phyloP scores from a whole-genome alignment of 2,113 vertebrate species.

The Psilopsiagon aurifrons region DNA sequence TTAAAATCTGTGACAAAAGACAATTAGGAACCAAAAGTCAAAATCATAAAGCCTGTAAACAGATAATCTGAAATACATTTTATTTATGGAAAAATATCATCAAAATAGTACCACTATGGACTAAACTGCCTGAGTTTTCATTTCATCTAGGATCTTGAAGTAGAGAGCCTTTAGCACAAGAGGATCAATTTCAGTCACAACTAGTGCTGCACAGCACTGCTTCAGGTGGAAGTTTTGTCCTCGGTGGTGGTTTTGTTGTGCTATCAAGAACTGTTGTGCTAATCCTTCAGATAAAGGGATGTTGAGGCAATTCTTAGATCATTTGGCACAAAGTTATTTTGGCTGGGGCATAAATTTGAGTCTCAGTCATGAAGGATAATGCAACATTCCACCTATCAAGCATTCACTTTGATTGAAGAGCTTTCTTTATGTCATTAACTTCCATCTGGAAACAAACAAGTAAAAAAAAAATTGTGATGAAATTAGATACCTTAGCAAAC shows the following conservation, averaged over 20 bases:
- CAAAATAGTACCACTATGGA: conserved; percentile 91
- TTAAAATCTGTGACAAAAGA: conserved; percentile 81
- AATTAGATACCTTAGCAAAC: neutral
- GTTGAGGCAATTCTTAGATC: conserved; percentile 81
- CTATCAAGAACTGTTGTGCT: conserved; percentile 82
- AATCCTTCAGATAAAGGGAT: conserved; percentile 77
- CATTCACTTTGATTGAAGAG: conserved; percentile 90
- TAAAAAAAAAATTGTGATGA: neutral
- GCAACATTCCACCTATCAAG: conserved; percentile 71
- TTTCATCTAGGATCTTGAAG: conserved; percentile 79
- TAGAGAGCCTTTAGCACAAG: conserved; percentile 83
- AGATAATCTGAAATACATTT: conserved; percentile 84
- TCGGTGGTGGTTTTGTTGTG: conserved; percentile 78
- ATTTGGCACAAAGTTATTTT: conserved; percentile 96
- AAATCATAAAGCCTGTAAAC: conserved; percentile 88
- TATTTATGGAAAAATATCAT: conserved; percentile 88
- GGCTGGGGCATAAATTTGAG: conserved; percentile 81
- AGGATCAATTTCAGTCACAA: conserved; percentile 77
- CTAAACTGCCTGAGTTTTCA: conserved; percentile 83
- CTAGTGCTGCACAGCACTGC: conserved; percentile 65
- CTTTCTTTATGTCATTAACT: conserved; percentile 97
- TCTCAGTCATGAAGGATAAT: conserved; percentile 77
- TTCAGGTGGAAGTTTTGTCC: conserved; percentile 63
- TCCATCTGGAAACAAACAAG: conserved; percentile 83
- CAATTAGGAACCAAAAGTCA: conserved; percentile 79